These are phyloP conservation scores for Vombatus ursinus DNA, from an alignment of 2,113 vertebrate species.

Conservation along the genomic window DNA sequence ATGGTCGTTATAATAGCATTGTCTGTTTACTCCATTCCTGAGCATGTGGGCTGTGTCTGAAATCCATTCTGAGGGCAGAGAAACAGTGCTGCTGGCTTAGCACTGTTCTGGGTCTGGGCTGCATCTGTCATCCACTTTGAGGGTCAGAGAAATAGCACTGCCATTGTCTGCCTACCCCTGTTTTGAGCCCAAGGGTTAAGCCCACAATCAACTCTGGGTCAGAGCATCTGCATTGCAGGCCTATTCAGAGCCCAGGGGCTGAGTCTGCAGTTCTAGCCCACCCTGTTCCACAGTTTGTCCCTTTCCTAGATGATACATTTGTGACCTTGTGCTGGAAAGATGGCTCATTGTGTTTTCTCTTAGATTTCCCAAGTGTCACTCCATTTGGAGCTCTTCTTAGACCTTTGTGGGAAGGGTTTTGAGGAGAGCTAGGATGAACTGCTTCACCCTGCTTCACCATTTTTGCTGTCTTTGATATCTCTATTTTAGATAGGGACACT, in stretches of 20 bases:
- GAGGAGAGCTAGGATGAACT: not conserved
- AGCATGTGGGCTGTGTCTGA: not conserved
- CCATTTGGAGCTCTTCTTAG: not conserved
- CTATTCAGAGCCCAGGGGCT: not conserved
- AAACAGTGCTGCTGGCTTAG: not conserved
- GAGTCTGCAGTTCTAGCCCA: not conserved
- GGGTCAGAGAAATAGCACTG: not conserved
- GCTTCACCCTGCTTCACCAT: not conserved
- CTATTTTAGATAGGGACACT: not conserved
- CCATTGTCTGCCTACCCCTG: not conserved
- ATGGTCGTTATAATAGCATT: not conserved
- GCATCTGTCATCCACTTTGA: not conserved
- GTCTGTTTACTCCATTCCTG: not conserved
- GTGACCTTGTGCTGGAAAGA: not conserved
- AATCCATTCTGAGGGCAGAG: not conserved
- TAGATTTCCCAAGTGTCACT: not conserved
- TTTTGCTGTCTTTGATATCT: not conserved
- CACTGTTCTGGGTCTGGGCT: not conserved
- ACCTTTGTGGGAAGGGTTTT: not conserved
- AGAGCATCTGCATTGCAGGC: not conserved
- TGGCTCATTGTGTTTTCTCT: not conserved
- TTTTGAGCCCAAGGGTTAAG: not conserved
- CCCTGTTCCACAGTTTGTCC: not conserved
- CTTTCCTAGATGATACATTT: not conserved
- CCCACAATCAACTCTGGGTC: not conserved